Percentiles rank a stretch among this genome's conserved stretches.
These are phyloP conservation scores for Sinonovacula constricta DNA, from an alignment of 1,140 invertebrate species.

Conservation along the genomic window DNA sequence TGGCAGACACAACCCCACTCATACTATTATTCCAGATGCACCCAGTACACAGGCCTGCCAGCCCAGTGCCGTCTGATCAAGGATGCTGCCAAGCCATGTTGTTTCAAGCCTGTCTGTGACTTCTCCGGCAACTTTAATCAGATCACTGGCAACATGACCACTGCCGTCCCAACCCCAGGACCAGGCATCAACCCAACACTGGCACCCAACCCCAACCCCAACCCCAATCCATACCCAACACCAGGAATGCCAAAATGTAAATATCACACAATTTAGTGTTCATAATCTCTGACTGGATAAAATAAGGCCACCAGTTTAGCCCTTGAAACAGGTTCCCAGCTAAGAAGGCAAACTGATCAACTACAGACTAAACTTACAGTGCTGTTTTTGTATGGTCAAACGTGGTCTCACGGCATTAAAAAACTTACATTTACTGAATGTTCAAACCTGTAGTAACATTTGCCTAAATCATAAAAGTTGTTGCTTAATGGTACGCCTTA, in stretches of 20 bases:
- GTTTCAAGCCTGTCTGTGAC: conserved; percentile 62
- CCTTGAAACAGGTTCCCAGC: too few relatives aligned
- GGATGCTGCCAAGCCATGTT: conserved; percentile 64
- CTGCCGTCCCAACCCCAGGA: conserved; percentile 51
- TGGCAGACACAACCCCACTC: too few relatives aligned
- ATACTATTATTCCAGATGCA: conserved; percentile 65
- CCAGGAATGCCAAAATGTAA: conserved; percentile 38
- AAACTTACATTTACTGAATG: too few relatives aligned
- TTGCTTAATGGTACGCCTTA: too few relatives aligned
- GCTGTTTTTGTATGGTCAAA: too few relatives aligned
- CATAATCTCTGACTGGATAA: not conserved
- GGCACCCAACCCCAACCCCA: conserved; percentile 21
- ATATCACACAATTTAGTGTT: not conserved
- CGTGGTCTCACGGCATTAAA: too few relatives aligned
- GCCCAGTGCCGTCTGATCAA: conserved; percentile 56
- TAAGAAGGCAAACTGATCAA: too few relatives aligned
- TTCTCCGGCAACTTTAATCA: conserved; percentile 21
- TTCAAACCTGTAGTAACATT: too few relatives aligned
- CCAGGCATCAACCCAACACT: conserved; percentile 32
- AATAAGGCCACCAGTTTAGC: not conserved
- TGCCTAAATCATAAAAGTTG: too few relatives aligned
- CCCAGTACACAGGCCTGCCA: conserved; percentile 60
- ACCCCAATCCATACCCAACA: conserved; percentile 32
- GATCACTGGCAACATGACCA: conserved; percentile 30
- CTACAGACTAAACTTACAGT: too few relatives aligned